These are phyloP conservation scores for Elephas maximus DNA, from an alignment of 2,113 vertebrate species.

Conservation along the genomic window DNA sequence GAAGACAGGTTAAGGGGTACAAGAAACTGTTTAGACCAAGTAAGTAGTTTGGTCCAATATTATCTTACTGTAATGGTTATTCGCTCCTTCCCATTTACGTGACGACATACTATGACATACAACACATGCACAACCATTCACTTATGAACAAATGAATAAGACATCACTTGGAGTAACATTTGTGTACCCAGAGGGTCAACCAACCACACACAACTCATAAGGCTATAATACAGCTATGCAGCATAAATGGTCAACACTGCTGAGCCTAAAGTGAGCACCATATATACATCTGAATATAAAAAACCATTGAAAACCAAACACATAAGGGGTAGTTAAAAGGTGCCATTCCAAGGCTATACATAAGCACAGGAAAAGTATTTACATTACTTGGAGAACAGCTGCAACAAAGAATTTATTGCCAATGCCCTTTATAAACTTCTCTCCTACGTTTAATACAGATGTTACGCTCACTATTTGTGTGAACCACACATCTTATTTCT, in stretches of 20 bases:
- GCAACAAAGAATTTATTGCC: constrained; percentile 98
- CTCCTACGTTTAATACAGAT: constrained; percentile 77
- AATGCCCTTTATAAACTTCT: constrained; percentile 94
- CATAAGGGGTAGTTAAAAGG: constrained; percentile 90
- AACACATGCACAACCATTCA: constrained; percentile 97
- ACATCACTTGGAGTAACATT: constrained; percentile 91
- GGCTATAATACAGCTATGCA: constrained; percentile 95
- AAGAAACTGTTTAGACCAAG: constrained; percentile 89
- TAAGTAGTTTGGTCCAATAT: constrained; percentile 96
- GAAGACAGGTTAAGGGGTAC: constrained; percentile 90
- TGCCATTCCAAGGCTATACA: constrained; percentile 92
- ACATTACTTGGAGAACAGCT: constrained; percentile 94
- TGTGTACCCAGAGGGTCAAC: constrained; percentile 87
- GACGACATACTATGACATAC: constrained; percentile 90
- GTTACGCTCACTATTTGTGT: constrained; percentile 82
- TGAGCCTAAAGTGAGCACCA: constrained; percentile 95
- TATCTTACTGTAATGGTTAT: constrained; percentile 90
- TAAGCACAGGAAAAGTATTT: constrained; percentile 89
- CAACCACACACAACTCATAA: constrained; percentile 93
- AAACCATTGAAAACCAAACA: constrained; percentile 90
- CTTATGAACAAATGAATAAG: constrained; percentile 89
- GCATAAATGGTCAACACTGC: constrained; percentile 94
- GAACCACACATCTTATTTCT: constrained; percentile 87
- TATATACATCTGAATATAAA: constrained; percentile 95
- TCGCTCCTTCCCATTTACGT: constrained; percentile 88